Base-by-base conservation (phyloP, 2,888 invertebrate species). In the Melikaiella ostensackeni region DNA sequence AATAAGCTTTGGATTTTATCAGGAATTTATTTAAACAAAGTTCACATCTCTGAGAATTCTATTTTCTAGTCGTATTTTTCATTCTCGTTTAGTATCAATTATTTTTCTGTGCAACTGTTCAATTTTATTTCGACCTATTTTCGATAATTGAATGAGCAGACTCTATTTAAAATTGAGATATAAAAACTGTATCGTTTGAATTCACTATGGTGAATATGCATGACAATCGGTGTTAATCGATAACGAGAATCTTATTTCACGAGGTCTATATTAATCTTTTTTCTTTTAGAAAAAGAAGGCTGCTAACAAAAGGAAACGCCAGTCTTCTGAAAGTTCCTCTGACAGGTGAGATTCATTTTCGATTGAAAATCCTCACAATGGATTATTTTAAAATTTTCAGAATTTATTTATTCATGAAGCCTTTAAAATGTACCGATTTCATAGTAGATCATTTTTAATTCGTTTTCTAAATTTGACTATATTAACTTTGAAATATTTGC, bases 211-310 rank as follows among this genome's bases (percentile, higher is more conserved):
- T 81, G 74, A 83, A 79, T 84, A 87, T 89, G 90, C 89, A 90
- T 90, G 89, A 87, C 19, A 50, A 46, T 89, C 76, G 87, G 84
- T 90, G 90, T 90, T 86, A 80, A 80, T 81, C 74, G 33, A 79
- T 46, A 77, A 75, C 66, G 27, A 24, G 30, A 76, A 76, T 81
- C 77, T 74, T 55, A 62, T 11, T 74, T 33, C 74, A 80, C 77
- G 74, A 83, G 77, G 84, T 62, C 85, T 83, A 88, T 82, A 63
- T 50, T 63, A 55, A 76, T 75, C 75, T 79, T 79, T 76, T 88
- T 89, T 85, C 82, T 89, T 91, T 89, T 89, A 91, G 91, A 92
- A 94, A 93, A 94, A 93, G 91, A 94, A 93, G 90, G 92, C 93
- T 82, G 85, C 89, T 77, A 82, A 86, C 76, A 94, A 94, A 91